Conservation (phyloP, 2,113 vertebrate species). For the Oreochromis spilurus region DNA sequence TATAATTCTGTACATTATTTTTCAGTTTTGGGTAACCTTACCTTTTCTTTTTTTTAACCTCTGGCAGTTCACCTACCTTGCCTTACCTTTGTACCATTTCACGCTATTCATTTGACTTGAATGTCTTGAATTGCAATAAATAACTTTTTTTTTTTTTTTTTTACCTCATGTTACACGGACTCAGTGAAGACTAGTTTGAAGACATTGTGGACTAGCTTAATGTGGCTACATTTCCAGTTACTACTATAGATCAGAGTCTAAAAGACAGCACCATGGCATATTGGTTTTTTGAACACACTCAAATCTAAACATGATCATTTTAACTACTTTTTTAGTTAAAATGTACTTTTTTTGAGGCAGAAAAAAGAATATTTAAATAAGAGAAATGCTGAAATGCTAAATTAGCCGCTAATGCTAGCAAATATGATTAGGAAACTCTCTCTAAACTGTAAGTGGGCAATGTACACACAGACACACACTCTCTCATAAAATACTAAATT, state of each 20-base stretch:
- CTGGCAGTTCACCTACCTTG: not conserved
- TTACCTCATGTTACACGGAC: not conserved
- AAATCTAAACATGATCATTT: not conserved
- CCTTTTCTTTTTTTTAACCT: not conserved
- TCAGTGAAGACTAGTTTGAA: not conserved
- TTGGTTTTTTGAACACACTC: not conserved
- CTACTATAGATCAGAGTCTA: not conserved
- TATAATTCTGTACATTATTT: not conserved
- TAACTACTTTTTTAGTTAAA: not conserved
- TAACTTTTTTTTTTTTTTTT: not conserved
- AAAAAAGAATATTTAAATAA: not conserved
- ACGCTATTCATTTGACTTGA: not conserved
- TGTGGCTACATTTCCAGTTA: not conserved
- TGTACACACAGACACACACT: not conserved
- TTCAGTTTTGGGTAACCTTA: not conserved
- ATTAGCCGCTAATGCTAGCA: not conserved
- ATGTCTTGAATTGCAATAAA: not conserved
- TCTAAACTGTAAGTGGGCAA: not conserved
- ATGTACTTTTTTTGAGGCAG: not conserved
- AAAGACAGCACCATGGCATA: not conserved
- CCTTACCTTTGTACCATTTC: not conserved
- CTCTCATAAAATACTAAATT: not conserved
- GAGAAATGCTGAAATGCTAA: not conserved
- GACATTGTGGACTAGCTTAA: not conserved
- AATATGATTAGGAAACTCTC: not conserved